These are phyloP conservation scores for Macropus fuliginosus DNA, from an alignment of 2,797 vertebrate genomes.

Conservation along the genomic window DNA sequence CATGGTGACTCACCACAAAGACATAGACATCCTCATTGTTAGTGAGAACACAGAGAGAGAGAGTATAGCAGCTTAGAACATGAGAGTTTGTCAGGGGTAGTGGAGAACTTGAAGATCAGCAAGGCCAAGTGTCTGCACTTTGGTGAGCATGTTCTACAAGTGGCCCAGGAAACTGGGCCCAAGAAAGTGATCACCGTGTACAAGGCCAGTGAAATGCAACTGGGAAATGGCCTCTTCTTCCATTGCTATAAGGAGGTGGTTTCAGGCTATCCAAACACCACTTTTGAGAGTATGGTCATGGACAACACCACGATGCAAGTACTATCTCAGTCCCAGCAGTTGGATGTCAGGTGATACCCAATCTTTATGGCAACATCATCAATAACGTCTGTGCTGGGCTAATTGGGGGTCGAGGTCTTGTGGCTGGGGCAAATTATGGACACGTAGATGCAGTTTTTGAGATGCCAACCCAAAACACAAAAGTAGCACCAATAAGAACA, in stretches of 20 bases:
- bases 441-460: conserved; percentile 90
- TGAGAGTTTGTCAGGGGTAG: conserved; percentile 90
- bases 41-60: conserved; percentile 93
- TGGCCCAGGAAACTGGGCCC: conserved; percentile 88
- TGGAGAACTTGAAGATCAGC: conserved; percentile 92
- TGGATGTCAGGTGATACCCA: conserved; percentile 94
- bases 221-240: conserved; percentile 91
- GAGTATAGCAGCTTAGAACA: conserved; percentile 92
- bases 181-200: conserved; percentile 80
- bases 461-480: conserved; percentile 90
- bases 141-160: conserved; percentile 89
- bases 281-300: conserved; percentile 91
- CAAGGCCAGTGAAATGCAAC: conserved; percentile 91
- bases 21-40: conserved; percentile 92
- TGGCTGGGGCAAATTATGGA: conserved; percentile 92
- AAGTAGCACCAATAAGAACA: conserved; percentile 89
- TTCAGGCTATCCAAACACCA: conserved; percentile 88
- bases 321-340: conserved; percentile 90
- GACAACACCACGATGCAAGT: conserved; percentile 94
- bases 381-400: conserved; percentile 92
- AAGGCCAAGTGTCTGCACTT: conserved; percentile 88
- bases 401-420: conserved; percentile 90
- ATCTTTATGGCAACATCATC: conserved; percentile 92
- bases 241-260: conserved; percentile 92
- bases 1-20: conserved; percentile 89